Evolutionary conservation across 2,888 invertebrate genomes (phyloP).

Genomic region (Diogma glabrata): DNA sequence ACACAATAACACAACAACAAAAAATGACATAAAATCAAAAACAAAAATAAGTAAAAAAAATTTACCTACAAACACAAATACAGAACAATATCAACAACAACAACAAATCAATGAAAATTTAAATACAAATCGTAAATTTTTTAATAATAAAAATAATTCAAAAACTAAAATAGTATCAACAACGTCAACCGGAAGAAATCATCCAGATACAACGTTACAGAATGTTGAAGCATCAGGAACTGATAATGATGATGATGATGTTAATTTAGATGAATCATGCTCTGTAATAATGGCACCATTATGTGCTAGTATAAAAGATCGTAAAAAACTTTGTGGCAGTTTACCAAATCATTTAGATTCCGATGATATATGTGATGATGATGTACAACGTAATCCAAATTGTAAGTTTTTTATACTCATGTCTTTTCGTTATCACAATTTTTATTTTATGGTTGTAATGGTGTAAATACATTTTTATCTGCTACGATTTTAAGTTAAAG

Average conservation of each 20-base stretch:
- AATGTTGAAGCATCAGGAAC: no score
- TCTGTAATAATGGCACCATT: no score
- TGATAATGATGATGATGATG: slow-evolving; percentile 5
- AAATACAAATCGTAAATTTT: not conserved
- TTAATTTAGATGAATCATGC: slow-evolving; percentile 7
- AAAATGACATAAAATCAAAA: no score
- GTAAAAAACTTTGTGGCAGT: slow-evolving; percentile 21
- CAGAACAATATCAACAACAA: not conserved
- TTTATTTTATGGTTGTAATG: no score
- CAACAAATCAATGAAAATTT: not conserved
- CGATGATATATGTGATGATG: slow-evolving; percentile 14
- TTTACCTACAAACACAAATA: not conserved
- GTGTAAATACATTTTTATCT: no score
- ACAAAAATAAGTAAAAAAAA: no score
- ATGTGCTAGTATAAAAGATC: slow-evolving; percentile 17
- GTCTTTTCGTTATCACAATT: no score
- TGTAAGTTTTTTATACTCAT: no score
- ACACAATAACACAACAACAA: slow-evolving; percentile 1
- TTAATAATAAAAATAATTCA: not conserved
- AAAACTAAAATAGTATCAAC: no score
- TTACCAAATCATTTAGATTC: slow-evolving; percentile 21
- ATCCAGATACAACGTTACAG: no score
- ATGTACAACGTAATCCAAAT: not conserved
- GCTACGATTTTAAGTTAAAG: no score
- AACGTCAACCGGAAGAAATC: no score